Evolutionary conservation across 2,888 invertebrate genomes (phyloP).

Genomic region (Scrobipalpa atriplicella): DNA sequence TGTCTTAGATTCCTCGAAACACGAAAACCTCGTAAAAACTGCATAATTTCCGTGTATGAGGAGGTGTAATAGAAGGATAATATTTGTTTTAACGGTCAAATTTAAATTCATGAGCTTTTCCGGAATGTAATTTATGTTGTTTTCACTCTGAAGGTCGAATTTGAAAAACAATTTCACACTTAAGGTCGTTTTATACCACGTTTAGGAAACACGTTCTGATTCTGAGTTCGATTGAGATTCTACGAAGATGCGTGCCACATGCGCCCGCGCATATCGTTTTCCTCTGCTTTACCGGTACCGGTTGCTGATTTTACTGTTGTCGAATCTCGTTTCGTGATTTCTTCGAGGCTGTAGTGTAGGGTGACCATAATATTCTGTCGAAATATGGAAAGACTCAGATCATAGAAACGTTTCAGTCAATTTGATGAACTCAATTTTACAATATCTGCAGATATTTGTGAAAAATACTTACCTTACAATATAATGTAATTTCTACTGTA

Average conservation of each 20-base stretch:
- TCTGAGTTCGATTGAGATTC: conserved; percentile 9
- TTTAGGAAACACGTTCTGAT: neutral
- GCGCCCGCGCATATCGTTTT: neutral
- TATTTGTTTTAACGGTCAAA: neutral
- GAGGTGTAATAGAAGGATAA: too few species aligned
- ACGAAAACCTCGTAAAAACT: too few species aligned
- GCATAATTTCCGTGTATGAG: too few species aligned
- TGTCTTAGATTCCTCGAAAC: too few species aligned
- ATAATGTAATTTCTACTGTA: too few species aligned
- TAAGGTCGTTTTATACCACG: conserved; percentile 1
- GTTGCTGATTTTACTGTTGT: conserved; percentile 11
- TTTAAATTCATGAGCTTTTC: neutral
- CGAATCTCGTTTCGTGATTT: conserved; percentile 10
- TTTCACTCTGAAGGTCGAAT: conserved; percentile 17
- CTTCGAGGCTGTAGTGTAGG: neutral
- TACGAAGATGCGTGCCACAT: neutral
- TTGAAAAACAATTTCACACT: conserved; percentile 12
- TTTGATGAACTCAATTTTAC: too few species aligned
- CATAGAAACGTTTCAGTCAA: too few species aligned
- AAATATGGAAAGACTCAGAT: too few species aligned
- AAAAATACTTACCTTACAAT: too few species aligned
- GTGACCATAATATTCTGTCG: neutral
- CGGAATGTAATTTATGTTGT: neutral
- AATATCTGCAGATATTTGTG: too few species aligned
- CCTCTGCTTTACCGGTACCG: neutral